Conservation (phyloP, 35 echinoderm and acorn worm species). For the Lytechinus variegatus region DNA sequence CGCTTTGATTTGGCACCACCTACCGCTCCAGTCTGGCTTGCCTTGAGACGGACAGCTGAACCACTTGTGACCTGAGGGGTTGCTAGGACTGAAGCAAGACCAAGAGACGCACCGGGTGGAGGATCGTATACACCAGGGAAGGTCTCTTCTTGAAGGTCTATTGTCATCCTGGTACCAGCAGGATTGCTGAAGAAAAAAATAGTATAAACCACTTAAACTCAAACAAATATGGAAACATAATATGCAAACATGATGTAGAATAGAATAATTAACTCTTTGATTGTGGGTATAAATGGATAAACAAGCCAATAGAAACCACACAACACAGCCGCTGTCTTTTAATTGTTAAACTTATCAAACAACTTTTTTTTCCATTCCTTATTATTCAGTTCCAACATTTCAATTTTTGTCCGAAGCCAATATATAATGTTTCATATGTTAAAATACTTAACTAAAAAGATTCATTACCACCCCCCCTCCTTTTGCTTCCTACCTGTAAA, state of each 20-base stretch:
- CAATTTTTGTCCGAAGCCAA: too few species aligned
- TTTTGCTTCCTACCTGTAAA: too few species aligned
- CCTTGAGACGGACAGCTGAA: slow-evolving; percentile 58
- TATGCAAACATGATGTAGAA: not conserved
- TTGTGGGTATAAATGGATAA: too few species aligned
- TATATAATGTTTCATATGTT: not conserved
- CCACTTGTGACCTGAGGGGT: slow-evolving; percentile 46
- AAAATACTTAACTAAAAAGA: not conserved
- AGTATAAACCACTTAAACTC: not conserved
- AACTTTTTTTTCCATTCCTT: too few species aligned
- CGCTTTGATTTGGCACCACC: slow-evolving; percentile 50
- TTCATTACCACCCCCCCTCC: too few species aligned
- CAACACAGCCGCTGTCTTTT: too few species aligned
- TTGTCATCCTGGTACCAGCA: slow-evolving; percentile 56
- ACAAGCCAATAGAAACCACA: too few species aligned
- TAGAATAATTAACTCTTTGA: too few species aligned
- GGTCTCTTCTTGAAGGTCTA: slow-evolving; percentile 26
- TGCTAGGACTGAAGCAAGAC: slow-evolving; percentile 80
- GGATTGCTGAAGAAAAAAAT: slow-evolving; percentile 49
- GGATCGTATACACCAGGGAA: slow-evolving; percentile 31
- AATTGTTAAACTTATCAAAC: too few species aligned
- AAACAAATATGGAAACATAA: not conserved
- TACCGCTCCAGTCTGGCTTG: slow-evolving; percentile 25
- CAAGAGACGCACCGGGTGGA: slow-evolving; percentile 70
- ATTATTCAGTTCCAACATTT: too few species aligned